Evolutionary conservation across 2,888 invertebrate species (phyloP), one percentile per base, ranked within the genome.

Genomic region (Drosophila differens): DNA sequence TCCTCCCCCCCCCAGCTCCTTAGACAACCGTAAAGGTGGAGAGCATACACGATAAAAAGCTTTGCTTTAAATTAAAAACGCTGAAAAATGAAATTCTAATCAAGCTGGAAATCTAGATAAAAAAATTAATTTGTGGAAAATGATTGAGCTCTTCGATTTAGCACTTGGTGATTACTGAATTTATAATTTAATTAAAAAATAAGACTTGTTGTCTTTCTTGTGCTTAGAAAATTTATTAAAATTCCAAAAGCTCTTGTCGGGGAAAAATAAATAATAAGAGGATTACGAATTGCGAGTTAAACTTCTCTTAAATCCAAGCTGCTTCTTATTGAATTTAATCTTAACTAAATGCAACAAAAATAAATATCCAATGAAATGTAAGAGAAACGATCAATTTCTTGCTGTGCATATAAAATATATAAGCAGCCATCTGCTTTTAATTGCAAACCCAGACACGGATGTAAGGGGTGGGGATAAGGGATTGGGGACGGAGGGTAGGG

Each of bases 361-460:
- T 47, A 2, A 22, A 22, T 47, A 14, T 25, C 7, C 22, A 47
- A 25, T 14, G 10, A 10, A 16, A 7, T 25, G 16, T 25, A 16
- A 22, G 1, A 49, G 28, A 49, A 33, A 9, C 9, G 9, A 25
- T 51, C 4, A 57, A 7, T 57, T 57, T 57, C 4, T 28, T n/a
- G 14, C 41, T 16, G 57, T 58, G 57, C 51, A 30, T 49, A n/a
- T 16, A 44, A 22, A 14, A 22, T 33, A 28, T 32, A 33, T 19
- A 51, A 49, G 35, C 14, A 35, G 25, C 22, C 37, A 73, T 37
- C 54, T 69, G 73, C 60, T 61, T 61, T 76, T 74, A 76, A 74
- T 76, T 74, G 76, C 60, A 61, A 49, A 28, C 52, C 39, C 10
- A 35, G 30, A 32, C 32, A 16, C 19, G n/a, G n/a, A n/a, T 32